phyloP scores from a whole-genome alignment of 2,113 vertebrate genomes.

The Labrus mixtus region DNA sequence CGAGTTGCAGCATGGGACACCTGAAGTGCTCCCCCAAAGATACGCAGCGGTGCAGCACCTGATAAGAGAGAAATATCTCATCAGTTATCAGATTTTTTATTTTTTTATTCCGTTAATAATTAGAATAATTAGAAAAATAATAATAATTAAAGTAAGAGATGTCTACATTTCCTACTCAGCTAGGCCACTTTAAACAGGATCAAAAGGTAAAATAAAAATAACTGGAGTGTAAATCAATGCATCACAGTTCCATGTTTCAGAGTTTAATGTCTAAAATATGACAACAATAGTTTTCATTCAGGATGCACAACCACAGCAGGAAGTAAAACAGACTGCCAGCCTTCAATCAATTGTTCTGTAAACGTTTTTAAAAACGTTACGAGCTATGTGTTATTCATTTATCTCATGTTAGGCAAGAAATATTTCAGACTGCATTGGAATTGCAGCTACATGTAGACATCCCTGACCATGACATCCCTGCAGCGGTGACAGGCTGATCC shows the following conservation, averaged over 20 bases:
- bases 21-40: slow-evolving; percentile 35
- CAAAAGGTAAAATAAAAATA: too few relatives aligned
- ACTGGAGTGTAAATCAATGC: too few relatives aligned
- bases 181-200: too few relatives aligned
- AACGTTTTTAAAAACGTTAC: background rate
- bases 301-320: background rate
- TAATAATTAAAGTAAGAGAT: too few relatives aligned
- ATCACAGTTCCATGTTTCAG: too few relatives aligned
- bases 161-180: too few relatives aligned
- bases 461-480: background rate
- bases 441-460: too few relatives aligned
- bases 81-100: background rate
- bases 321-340: background rate
- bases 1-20: slow-evolving; percentile 13
- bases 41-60: slow-evolving; percentile 48
- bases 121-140: too few relatives aligned
- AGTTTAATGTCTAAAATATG: too few relatives aligned
- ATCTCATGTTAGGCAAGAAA: too few relatives aligned
- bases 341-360: background rate
- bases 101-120: too few relatives aligned
- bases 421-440: too few relatives aligned
- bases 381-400: background rate
- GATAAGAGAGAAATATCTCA: slow-evolving; percentile 1
- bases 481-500: background rate
- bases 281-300: background rate